phyloP scores from a whole-genome alignment of 1,140 invertebrate genomes.

The Trichomalopsis sarcophagae region DNA sequence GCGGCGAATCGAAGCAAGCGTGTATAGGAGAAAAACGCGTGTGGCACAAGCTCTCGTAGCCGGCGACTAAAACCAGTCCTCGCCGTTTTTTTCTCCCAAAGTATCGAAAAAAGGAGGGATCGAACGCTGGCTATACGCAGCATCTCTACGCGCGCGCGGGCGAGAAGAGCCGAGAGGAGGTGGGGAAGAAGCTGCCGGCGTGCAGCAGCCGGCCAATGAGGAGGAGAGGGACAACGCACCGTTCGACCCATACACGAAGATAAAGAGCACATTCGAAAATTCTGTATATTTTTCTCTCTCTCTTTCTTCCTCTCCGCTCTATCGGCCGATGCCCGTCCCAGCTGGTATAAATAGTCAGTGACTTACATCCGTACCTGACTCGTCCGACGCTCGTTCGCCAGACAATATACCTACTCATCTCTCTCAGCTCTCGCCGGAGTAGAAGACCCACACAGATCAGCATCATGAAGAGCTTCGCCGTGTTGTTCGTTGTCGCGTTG shows the following conservation, averaged over 20 bases:
- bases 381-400: slow-evolving; percentile 41
- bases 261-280: slow-evolving; percentile 45
- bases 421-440: neutral
- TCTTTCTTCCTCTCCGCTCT: slow-evolving; percentile 15
- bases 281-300: slow-evolving; percentile 30
- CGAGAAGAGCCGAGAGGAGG: neutral
- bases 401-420: slow-evolving; percentile 36
- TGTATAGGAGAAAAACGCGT: no score
- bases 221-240: slow-evolving; percentile 12
- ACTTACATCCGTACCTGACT: slow-evolving; percentile 39
- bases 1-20: no score
- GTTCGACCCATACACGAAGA: slow-evolving; percentile 26
- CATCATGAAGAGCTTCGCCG: slow-evolving; percentile 28
- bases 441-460: neutral
- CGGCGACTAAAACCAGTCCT: slow-evolving; percentile 12
- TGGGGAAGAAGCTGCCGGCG: slow-evolving; percentile 33
- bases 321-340: slow-evolving; percentile 12
- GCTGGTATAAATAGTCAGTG: slow-evolving; percentile 52
- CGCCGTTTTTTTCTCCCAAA: slow-evolving; percentile 16
- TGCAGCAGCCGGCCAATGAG: slow-evolving; percentile 1
- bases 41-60: neutral
- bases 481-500: slow-evolving; percentile 54
- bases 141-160: neutral
- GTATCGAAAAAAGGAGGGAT: slow-evolving; percentile 36
- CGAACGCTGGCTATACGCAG: neutral